Percentiles rank a stretch among this genome's conserved stretches.
Conservation (phyloP, 1,140 invertebrate genomes). For the Megalopta genalis region DNA sequence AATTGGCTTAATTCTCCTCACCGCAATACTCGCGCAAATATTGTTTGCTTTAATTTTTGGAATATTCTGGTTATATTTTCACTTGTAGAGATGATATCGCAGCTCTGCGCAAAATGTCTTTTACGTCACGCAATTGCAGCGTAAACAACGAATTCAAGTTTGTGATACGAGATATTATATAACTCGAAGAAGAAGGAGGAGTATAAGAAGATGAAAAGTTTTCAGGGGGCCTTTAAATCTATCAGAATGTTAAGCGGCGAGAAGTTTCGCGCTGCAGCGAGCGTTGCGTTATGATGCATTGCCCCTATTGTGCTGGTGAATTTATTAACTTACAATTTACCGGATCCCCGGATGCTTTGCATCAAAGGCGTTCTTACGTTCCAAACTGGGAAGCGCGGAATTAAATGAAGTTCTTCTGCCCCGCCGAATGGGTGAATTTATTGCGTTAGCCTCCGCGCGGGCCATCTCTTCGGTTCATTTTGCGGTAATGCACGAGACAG, state of each 20-base stretch:
- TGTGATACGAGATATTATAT: too few species aligned
- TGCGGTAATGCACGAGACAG: neutral
- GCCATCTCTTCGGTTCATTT: slow-evolving; percentile 11
- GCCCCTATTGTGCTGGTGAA: slow-evolving; percentile 1
- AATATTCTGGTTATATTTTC: too few species aligned
- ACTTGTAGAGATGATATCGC: too few species aligned
- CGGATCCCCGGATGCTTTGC: neutral
- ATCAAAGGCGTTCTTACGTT: slow-evolving; percentile 21
- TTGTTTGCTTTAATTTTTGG: too few species aligned
- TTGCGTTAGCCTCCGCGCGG: neutral
- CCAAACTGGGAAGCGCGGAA: slow-evolving; percentile 11
- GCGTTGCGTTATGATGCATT: slow-evolving; percentile 13
- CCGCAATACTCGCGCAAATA: too few species aligned
- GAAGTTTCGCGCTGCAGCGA: slow-evolving; percentile 16
- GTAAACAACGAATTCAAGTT: too few species aligned
- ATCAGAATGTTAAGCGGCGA: slow-evolving; percentile 29
- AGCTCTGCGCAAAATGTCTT: too few species aligned
- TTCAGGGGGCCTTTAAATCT: slow-evolving; percentile 21
- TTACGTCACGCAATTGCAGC: too few species aligned
- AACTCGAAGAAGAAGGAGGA: neutral
- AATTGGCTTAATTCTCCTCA: too few species aligned
- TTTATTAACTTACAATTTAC: slow-evolving; percentile 30
- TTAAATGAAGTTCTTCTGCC: slow-evolving; percentile 1
- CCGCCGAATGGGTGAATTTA: slow-evolving; percentile 7
- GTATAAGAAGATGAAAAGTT: neutral